Base-by-base conservation (phyloP, 2,113 vertebrate genomes). In the Seriola quinqueradiata region DNA sequence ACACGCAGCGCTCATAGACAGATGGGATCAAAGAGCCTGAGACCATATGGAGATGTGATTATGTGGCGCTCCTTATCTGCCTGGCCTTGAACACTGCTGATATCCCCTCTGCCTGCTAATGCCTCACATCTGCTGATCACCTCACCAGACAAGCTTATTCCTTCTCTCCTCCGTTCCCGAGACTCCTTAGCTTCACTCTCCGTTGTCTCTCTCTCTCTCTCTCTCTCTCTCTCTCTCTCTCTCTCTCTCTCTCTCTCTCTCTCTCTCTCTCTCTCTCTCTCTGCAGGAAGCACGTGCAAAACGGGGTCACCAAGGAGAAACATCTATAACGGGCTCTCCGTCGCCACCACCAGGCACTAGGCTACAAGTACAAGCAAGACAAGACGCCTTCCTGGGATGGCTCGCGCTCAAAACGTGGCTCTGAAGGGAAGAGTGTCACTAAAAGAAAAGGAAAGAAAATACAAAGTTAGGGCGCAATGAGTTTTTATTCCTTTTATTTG, bases 231-330 rank as follows among this genome's bases (percentile, higher is more conserved):
- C 76, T 76, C 40, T 69, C 58, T 57, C 46, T 13, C 9, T 25
- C 25, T 25, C 25, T 25, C 1, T 40, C 40, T 69, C 58, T 57
- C 46, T 13, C 16, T 21, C 10, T 63, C 48, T 55, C 28, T 48
- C 76, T 76, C 40, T 69, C 58, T 57, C 46, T 13, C 9, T 25
- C 25, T 25, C 25, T 25, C 1, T 40, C 40, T 69, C 58, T 57
- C 46, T 13, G 10, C 81, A 95, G 94, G 91, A 89, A 96, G 78
- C 96, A 93, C 25, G 92, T 95, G 90, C 96, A 83, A 94, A 99
- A 98, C 0, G 97, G 98, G 9, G 90, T 97, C 36, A 75, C 95
- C 7, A 98, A 97, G 65, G 95, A 97, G 91, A 98, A 98, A 88
- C 91, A 95, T 93, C 91, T 96, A 82, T 98, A 94, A 90, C 64